These are phyloP conservation scores for Styela clava DNA, from an alignment of 23 tunicate species.

Conservation along the genomic window DNA sequence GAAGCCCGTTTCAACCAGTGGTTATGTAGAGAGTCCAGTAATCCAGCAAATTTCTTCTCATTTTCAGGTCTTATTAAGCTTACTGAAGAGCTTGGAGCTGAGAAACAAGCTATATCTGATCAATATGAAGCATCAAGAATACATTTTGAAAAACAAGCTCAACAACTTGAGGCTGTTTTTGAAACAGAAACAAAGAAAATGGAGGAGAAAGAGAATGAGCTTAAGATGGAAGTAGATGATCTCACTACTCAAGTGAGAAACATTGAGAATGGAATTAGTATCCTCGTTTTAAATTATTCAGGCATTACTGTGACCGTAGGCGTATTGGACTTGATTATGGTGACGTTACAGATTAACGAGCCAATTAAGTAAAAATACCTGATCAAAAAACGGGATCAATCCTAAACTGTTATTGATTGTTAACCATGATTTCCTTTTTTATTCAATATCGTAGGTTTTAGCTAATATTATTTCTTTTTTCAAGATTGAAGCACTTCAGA, in stretches of 20 bases:
- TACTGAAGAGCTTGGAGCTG: conserved; percentile 59
- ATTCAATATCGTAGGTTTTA: too few species aligned
- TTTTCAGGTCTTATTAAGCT: conserved; percentile 67
- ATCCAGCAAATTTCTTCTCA: too few species aligned
- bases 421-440: too few species aligned
- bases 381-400: too few species aligned
- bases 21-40: too few species aligned
- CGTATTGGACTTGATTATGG: too few species aligned
- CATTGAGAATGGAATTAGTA: neutral
- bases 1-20: too few species aligned
- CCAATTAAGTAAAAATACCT: too few species aligned
- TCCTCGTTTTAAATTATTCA: too few species aligned
- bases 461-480: neutral
- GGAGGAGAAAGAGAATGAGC: conserved; percentile 56
- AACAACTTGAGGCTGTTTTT: conserved; percentile 52
- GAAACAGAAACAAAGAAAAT: conserved; percentile 35
- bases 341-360: too few species aligned
- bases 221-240: conserved; percentile 59
- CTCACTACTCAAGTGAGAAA: conserved; percentile 52
- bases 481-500: conserved; percentile 67
- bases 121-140: conserved; percentile 53
- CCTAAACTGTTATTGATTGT: too few species aligned
- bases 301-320: too few species aligned
- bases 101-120: conserved; percentile 54
- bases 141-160: conserved; percentile 47